Percentiles rank a stretch among this genome's conserved stretches.
phyloP scores from a whole-genome alignment of 2,797 vertebrate species.

The Sebastes hopkinsi region DNA sequence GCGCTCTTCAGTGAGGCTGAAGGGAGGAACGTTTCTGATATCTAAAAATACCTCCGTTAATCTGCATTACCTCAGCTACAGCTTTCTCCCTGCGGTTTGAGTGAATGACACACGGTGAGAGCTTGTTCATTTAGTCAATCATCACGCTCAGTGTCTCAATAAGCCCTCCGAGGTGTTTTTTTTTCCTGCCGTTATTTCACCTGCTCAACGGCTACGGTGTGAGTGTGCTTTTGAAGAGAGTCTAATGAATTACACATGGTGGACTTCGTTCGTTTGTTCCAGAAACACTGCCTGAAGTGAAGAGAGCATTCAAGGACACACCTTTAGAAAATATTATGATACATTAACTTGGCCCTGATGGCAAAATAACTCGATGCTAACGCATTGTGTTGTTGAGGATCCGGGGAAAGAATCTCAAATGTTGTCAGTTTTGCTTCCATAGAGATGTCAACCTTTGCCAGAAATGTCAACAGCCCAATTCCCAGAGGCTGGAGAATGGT shows the following conservation, averaged over 20 bases:
- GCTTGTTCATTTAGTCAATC: slow-evolving; percentile 30
- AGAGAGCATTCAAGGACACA: slow-evolving; percentile 66
- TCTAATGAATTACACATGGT: slow-evolving; percentile 61
- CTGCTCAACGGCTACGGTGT: slow-evolving; percentile 26
- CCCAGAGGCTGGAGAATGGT: slow-evolving; percentile 10
- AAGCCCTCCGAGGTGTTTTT: background rate
- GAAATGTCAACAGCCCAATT: slow-evolving; percentile 42
- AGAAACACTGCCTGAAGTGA: slow-evolving; percentile 58
- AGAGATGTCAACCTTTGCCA: slow-evolving; percentile 45
- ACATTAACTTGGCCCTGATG: slow-evolving; percentile 53
- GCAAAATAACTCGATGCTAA: slow-evolving; percentile 60
- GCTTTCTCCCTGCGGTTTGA: slow-evolving; percentile 36
- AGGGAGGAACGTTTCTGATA: slow-evolving; percentile 29
- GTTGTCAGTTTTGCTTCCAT: slow-evolving; percentile 60
- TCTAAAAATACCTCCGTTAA: slow-evolving; percentile 59
- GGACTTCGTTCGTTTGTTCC: slow-evolving; percentile 58
- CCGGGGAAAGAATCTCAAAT: slow-evolving; percentile 46
- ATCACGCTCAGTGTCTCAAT: background rate
- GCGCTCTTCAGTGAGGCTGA: background rate
- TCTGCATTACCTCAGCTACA: slow-evolving; percentile 39
- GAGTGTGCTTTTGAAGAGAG: slow-evolving; percentile 17
- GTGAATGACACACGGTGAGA: slow-evolving; percentile 26
- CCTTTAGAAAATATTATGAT: slow-evolving; percentile 81
- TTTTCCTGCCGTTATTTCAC: slow-evolving; percentile 22
- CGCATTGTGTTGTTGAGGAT: slow-evolving; percentile 35